Percentiles rank a stretch among this genome's conserved stretches.
Evolutionary conservation across 2,113 vertebrate species (phyloP).

Genomic region (Daubentonia madagascariensis): DNA sequence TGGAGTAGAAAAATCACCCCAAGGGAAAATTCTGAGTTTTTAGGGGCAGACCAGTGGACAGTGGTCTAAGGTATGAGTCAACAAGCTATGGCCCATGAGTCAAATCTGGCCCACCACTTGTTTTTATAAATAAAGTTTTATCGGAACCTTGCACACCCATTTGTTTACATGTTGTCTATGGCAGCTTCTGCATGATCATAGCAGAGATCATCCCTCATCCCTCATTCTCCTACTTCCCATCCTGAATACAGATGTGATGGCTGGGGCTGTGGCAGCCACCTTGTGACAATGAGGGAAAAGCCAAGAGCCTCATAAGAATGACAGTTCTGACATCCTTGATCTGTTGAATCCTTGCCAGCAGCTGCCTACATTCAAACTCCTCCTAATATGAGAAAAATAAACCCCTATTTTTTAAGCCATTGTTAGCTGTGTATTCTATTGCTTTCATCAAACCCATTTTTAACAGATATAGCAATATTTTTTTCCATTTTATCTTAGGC

Average conservation of each 20-base stretch:
- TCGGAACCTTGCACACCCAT: background rate
- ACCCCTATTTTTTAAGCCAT: background rate
- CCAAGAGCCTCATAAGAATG: no score
- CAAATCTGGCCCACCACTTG: background rate
- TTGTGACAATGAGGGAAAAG: background rate
- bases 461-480: background rate
- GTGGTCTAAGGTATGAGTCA: background rate
- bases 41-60: no score
- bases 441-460: background rate
- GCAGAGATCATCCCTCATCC: background rate
- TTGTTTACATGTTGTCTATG: background rate
- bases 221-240: background rate
- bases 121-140: background rate
- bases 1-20: background rate
- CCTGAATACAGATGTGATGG: background rate
- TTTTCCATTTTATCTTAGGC: background rate
- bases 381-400: background rate
- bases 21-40: no score
- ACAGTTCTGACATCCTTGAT: background rate
- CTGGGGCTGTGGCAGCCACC: background rate
- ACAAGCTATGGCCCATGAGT: no score
- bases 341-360: background rate
- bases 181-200: rapidly evolving
- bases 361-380: background rate
- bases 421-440: no score